phyloP scores from a whole-genome alignment of 2,797 vertebrate species.

The Artibeus jamaicensis region DNA sequence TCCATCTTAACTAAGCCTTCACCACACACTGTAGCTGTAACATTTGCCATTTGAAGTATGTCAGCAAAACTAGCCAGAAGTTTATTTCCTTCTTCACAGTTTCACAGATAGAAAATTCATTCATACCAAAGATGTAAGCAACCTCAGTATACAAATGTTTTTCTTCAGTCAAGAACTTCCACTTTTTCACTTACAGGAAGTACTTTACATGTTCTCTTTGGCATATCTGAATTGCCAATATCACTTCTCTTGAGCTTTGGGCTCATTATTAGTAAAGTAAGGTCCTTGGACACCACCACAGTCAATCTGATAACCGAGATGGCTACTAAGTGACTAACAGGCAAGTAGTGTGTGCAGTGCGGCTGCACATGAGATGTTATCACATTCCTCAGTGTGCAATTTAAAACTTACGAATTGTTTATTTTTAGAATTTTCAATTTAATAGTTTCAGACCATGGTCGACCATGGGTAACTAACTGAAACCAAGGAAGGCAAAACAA shows the following conservation, averaged over 20 bases:
- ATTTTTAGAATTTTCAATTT: too few species aligned
- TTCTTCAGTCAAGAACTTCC: background rate
- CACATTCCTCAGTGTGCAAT: too few species aligned
- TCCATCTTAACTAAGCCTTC: background rate
- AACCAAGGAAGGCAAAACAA: background rate
- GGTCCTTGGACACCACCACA: background rate
- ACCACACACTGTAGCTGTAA: background rate
- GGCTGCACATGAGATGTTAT: too few species aligned
- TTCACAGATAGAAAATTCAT: background rate
- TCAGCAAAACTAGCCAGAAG: background rate
- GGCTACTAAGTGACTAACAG: background rate
- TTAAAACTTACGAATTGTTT: too few species aligned
- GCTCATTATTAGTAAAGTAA: background rate
- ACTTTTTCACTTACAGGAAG: background rate
- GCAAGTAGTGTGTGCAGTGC: background rate
- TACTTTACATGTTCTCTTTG: background rate
- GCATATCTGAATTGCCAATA: background rate
- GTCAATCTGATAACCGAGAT: background rate
- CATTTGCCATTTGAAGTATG: background rate
- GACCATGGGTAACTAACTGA: background rate
- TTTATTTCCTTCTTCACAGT: background rate
- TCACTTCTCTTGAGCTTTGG: too few species aligned
- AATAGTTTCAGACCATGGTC: background rate
- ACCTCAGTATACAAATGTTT: background rate
- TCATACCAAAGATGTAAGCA: background rate